Evolutionary conservation across 2,888 invertebrate genomes (phyloP).

Genomic region (Hydraecia micacea): DNA sequence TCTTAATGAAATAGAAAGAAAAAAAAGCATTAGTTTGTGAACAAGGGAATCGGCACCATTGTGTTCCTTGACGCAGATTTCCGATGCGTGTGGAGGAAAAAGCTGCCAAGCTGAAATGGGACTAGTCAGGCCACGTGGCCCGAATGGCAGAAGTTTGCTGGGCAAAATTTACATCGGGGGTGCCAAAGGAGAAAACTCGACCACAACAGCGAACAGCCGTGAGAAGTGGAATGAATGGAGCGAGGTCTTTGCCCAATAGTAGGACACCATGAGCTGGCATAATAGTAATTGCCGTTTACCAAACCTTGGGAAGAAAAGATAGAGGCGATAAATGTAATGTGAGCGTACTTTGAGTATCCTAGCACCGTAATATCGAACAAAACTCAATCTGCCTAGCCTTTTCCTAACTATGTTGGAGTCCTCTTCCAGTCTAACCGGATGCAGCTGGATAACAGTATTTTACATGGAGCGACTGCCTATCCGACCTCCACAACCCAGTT

Average conservation of each 20-base stretch:
- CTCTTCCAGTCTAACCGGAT: not conserved
- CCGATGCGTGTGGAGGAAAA: not conserved
- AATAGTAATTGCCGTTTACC: not conserved
- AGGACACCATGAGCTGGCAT: not conserved
- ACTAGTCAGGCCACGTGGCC: no score
- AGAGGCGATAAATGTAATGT: not conserved
- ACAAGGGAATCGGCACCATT: no score
- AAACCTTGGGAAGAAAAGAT: not conserved
- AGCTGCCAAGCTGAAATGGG: not conserved
- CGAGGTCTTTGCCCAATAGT: not conserved
- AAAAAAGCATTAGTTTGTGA: no score
- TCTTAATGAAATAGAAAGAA: no score
- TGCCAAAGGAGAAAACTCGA: no score
- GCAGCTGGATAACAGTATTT: no score
- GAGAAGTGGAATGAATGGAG: not conserved
- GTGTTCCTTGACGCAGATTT: not conserved
- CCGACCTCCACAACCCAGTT: no score
- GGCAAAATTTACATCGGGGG: no score
- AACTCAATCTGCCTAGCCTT: not conserved
- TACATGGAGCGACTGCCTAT: no score
- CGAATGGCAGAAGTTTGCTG: no score
- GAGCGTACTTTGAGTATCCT: not conserved
- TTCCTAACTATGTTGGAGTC: not conserved
- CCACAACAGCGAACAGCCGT: not conserved
- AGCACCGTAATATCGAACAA: not conserved